phyloP scores from a whole-genome alignment of 37 sponge, comb jelly and placozoan genomes.

The Ephydatia muelleri region DNA sequence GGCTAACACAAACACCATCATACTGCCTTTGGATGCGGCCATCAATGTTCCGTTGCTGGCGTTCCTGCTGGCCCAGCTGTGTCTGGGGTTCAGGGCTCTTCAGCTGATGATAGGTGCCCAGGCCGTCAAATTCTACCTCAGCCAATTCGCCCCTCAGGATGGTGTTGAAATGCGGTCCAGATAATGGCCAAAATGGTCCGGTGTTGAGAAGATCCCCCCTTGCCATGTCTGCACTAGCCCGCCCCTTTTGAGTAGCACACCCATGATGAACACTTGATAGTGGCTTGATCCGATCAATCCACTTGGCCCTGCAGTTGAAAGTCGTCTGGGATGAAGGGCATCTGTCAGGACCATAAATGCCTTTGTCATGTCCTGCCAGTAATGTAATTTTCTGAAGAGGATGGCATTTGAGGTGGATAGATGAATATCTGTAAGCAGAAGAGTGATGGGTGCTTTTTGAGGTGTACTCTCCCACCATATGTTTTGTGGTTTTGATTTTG shows the following conservation, averaged over 20 bases:
- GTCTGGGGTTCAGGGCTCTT: constrained; percentile 68
- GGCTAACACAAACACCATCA: constrained; percentile 60
- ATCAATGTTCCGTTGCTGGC: constrained; percentile 36
- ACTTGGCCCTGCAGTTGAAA: background rate
- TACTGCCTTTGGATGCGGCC: constrained; percentile 75
- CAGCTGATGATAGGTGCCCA: constrained; percentile 71
- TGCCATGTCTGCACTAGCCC: background rate
- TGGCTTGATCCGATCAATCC: background rate
- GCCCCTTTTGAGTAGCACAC: background rate
- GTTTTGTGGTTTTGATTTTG: background rate
- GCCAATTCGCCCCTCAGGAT: constrained; percentile 7
- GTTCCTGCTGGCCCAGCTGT: constrained; percentile 58
- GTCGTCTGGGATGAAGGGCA: background rate
- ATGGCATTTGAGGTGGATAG: background rate
- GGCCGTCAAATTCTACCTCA: constrained; percentile 79
- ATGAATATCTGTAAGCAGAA: background rate
- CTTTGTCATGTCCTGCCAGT: background rate
- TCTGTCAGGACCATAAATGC: background rate
- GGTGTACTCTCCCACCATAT: background rate
- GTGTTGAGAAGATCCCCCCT: background rate
- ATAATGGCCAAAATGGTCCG: background rate
- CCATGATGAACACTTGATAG: background rate
- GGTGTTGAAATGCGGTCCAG: background rate
- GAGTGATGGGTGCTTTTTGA: background rate
- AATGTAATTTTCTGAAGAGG: background rate